Percentiles rank a stretch among this genome's conserved stretches.
Conservation (phyloP, 2,888 invertebrate species). For the Conistra vaccinii region DNA sequence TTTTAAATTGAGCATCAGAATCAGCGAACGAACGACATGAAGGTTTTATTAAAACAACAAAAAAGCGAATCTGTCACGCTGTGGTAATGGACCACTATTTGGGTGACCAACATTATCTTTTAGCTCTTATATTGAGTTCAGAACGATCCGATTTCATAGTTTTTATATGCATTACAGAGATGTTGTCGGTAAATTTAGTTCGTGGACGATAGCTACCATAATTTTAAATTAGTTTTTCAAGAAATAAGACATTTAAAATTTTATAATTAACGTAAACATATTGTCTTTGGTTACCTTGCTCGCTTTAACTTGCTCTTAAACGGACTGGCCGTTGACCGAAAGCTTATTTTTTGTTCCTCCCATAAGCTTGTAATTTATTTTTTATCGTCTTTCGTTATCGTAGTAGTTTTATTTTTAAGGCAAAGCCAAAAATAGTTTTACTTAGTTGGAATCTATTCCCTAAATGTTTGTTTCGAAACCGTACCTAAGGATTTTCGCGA, state of each 20-base stretch:
- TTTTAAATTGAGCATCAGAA: neutral
- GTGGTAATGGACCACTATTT: constrained; percentile 8
- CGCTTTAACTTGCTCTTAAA: too few relatives aligned
- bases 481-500: neutral
- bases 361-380: neutral
- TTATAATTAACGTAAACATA: neutral
- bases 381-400: neutral
- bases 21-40: neutral
- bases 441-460: neutral
- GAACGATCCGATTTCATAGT: neutral
- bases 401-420: neutral
- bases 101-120: constrained; percentile 7
- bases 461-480: neutral
- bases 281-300: neutral
- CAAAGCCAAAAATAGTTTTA: neutral
- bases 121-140: constrained; percentile 13
- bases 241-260: neutral
- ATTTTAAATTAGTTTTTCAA: neutral
- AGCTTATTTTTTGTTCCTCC: neutral
- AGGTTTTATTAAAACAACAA: constrained; percentile 12
- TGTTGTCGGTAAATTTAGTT: neutral
- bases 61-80: constrained; percentile 8
- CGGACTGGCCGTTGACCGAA: too few relatives aligned
- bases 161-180: neutral
- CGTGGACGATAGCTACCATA: neutral